Evolutionary conservation across 2,888 invertebrate species (phyloP).

Genomic region (Gortyna flavago): DNA sequence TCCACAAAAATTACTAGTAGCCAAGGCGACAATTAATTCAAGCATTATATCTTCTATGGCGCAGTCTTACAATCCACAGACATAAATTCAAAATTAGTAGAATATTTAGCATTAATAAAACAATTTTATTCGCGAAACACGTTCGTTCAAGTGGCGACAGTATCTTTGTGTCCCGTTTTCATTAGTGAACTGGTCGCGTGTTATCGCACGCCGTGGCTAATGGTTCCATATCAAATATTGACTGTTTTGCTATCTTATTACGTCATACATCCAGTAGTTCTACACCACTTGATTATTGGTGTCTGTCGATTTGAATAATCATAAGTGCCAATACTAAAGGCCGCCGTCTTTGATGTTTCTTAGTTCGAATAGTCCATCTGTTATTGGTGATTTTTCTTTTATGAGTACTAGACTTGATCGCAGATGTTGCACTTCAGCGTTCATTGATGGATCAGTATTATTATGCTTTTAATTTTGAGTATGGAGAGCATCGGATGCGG

Average conservation of each 20-base stretch:
- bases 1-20: not conserved
- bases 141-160: slow-evolving; percentile 55
- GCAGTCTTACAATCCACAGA: not conserved
- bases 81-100: slow-evolving; percentile 24
- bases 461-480: not conserved
- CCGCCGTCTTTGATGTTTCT: slow-evolving; percentile 54
- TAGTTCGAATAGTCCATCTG: slow-evolving; percentile 37
- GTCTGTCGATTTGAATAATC: slow-evolving; percentile 69
- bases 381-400: slow-evolving; percentile 21
- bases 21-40: not conserved
- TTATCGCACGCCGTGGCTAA: slow-evolving; percentile 83
- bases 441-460: slow-evolving; percentile 30
- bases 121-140: slow-evolving; percentile 56
- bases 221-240: slow-evolving; percentile 88
- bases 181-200: slow-evolving; percentile 85
- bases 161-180: slow-evolving; percentile 81
- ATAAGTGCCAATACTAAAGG: slow-evolving; percentile 59
- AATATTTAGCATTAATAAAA: slow-evolving; percentile 50
- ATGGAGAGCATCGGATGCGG: not conserved
- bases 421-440: slow-evolving; percentile 18
- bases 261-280: slow-evolving; percentile 83
- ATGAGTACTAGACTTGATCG: slow-evolving; percentile 11
- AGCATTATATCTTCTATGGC: not conserved
- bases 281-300: slow-evolving; percentile 68
- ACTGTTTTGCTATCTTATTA: slow-evolving; percentile 85